Base-by-base conservation (phyloP, 2,113 vertebrate species). In the Brachyhypopomus occidentalis region DNA sequence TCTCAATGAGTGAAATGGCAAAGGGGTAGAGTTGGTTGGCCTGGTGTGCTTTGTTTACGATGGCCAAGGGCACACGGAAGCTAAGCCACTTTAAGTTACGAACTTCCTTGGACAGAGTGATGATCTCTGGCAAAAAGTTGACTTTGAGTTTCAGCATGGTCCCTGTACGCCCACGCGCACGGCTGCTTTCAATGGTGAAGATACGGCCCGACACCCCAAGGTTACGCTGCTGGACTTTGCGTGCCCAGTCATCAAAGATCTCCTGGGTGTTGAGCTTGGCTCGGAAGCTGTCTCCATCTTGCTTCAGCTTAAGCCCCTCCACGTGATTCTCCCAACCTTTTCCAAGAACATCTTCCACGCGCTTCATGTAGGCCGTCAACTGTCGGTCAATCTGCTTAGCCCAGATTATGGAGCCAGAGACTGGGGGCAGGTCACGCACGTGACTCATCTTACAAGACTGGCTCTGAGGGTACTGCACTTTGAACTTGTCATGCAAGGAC, bases 291-390 rank as follows among this genome's bases (percentile, higher is more conserved):
- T 99, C 98, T 16, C 98, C 98, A 17, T 99, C 98, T 91, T 99
- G 98, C 88, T 99, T 99, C 20, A 99, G 94, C 90, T 99, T 99
- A 87, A 98, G 95, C 0, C 98, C 98, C 83, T 99, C 98, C 62
- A 99, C 98, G 0, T 99, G 98, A 88, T 98, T 99, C 90, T 99
- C 98, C 98, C 98, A 99, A 14, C 98, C 98, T 84, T 99, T 99
- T 3, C 98, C 97, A 36, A 99, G 93, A 22, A 99, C 98, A 20
- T 99, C 98, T 79, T 99, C 98, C 81, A 99, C 98, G 0, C 98
- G 95, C 88, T 99, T 99, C 98, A 99, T 99, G 86, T 99, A 99
- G 2, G 98, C 98, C 0, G 97, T 99, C 73, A 99, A 94, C 89
- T 99, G 98, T 2, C 98, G 92, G 83, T 99, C 98, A 1, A 99